Evolutionary conservation across 2,888 invertebrate genomes (phyloP), one percentile per base, ranked within the genome.

Genomic region (Strigamia maritima): DNA sequence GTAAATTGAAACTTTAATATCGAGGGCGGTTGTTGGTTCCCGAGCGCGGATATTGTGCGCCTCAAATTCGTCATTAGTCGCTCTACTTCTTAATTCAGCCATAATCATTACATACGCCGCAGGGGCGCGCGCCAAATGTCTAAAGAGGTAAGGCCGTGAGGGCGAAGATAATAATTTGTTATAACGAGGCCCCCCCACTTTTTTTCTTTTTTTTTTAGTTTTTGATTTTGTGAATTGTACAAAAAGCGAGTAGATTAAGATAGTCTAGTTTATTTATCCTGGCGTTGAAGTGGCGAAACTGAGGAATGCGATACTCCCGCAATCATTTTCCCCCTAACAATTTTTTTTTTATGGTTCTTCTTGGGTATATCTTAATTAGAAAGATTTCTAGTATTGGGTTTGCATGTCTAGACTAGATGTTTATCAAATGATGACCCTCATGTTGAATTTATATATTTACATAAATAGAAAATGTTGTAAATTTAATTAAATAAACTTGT

Each of bases 1-100:
- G 70, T 70, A 70, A 70, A 70, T 70, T 70, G 70, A 70, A 70
- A 70, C 70, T 70, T 70, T 70, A 70, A 70, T 70, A 70, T 70
- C 70, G 70, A 70, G 70, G 70, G 70, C 70, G 70, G 70, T 70
- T 70, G 70, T 70, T 70, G 70, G 70, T 70, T 70, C 70, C 70
- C 70, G 70, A 26, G 70, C 70, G 70, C 70, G 70, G 70, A 70
- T 70, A 70, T 70, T 70, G 70, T 70, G 70, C 70, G 70, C 70
- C 70, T 70, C 70, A 70, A 70, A 70, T 70, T 70, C 70, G 70
- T 70, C 70, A 70, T 70, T 70, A 70, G 70, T 70, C 70, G 70
- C 70, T 70, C 70, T 70, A 70, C 70, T 70, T 70, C 70, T 70
- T 70, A 70, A 70, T 70, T 70, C 70, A 70, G 70, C 70, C 70